Conservation (phyloP, 1,140 invertebrate species). For the Coenobita brevimanus region DNA sequence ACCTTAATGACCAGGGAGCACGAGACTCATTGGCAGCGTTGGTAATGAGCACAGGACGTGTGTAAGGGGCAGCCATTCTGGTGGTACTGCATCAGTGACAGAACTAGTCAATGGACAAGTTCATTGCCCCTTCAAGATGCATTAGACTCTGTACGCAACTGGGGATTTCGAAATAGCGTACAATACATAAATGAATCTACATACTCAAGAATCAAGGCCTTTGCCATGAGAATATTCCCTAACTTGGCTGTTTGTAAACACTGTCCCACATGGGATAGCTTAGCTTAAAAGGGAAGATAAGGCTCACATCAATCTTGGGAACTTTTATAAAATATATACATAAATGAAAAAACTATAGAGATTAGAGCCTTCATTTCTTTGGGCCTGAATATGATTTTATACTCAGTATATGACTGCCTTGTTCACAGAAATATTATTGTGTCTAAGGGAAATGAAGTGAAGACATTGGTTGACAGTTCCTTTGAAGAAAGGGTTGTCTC, state of each 20-base stretch:
- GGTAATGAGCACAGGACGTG: slow-evolving; percentile 61
- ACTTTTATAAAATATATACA: slow-evolving; percentile 26
- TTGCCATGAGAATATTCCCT: slow-evolving; percentile 59
- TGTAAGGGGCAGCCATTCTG: slow-evolving; percentile 38
- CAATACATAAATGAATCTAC: slow-evolving; percentile 59
- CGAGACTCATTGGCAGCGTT: slow-evolving; percentile 58
- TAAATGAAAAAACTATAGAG: slow-evolving; percentile 23
- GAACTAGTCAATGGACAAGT: slow-evolving; percentile 51
- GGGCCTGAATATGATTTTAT: slow-evolving; percentile 42
- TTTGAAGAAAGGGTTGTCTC: slow-evolving; percentile 38
- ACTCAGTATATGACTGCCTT: slow-evolving; percentile 51
- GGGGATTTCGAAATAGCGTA: slow-evolving; percentile 59
- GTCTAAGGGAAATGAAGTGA: slow-evolving; percentile 58
- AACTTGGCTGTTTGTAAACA: slow-evolving; percentile 56
- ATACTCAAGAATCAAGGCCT: slow-evolving; percentile 57
- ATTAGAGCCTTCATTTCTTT: slow-evolving; percentile 55
- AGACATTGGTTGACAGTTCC: slow-evolving; percentile 45
- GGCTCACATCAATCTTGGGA: slow-evolving; percentile 56
- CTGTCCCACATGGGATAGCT: slow-evolving; percentile 54
- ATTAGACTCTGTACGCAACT: slow-evolving; percentile 58
- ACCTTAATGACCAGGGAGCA: slow-evolving; percentile 60
- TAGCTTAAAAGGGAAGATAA: slow-evolving; percentile 44
- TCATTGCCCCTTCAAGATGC: slow-evolving; percentile 54
- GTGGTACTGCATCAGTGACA: slow-evolving; percentile 5
- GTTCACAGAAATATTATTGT: slow-evolving; percentile 47